These are phyloP conservation scores for Lateolabrax maculatus DNA, from an alignment of 2,797 vertebrate genomes.

Conservation along the genomic window DNA sequence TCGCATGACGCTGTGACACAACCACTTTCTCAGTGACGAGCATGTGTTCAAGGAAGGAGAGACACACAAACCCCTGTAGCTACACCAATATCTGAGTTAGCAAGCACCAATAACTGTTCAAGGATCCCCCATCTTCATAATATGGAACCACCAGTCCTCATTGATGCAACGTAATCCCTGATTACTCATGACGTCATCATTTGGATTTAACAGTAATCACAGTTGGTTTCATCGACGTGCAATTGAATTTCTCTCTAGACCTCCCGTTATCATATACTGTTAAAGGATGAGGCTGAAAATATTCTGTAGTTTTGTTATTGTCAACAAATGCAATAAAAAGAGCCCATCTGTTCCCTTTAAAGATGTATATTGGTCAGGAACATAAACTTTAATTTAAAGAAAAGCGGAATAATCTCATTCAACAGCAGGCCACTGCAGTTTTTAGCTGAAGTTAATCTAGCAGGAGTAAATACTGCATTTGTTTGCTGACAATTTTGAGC, in stretches of 20 bases:
- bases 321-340: slow-evolving; percentile 27
- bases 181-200: slow-evolving; percentile 69
- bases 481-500: background rate
- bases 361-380: background rate
- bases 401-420: background rate
- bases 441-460: background rate
- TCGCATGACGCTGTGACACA: slow-evolving; percentile 11
- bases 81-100: background rate
- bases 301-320: slow-evolving; percentile 5
- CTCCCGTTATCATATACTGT: slow-evolving; percentile 11
- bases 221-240: slow-evolving; percentile 32
- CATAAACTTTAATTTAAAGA: slow-evolving; percentile 5
- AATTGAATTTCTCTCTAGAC: slow-evolving; percentile 32
- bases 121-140: slow-evolving; percentile 35
- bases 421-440: background rate
- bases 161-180: slow-evolving; percentile 62
- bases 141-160: slow-evolving; percentile 40
- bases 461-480: background rate
- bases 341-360: background rate
- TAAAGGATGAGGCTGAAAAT: background rate
- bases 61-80: background rate
- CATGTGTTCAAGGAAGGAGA: background rate
- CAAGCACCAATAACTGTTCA: slow-evolving; percentile 11
- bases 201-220: slow-evolving; percentile 43
- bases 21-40: slow-evolving; percentile 5